Percentiles rank a stretch among this genome's conserved stretches.
Evolutionary conservation across 2,888 invertebrate genomes (phyloP).

Genomic region (Eumacrocentrus americanus): DNA sequence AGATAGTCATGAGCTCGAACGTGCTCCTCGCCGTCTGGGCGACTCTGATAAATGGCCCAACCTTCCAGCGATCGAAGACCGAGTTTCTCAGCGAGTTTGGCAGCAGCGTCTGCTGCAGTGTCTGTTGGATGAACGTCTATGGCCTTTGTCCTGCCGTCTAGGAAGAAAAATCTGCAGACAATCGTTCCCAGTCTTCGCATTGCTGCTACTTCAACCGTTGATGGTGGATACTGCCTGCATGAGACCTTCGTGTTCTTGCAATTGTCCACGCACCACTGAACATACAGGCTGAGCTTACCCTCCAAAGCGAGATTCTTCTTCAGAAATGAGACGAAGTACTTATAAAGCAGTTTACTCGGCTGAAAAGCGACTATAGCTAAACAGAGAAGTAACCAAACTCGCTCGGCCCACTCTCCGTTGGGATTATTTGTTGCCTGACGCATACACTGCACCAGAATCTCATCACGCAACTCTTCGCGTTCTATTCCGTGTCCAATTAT

Average conservation of each 20-base stretch:
- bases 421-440: constrained; percentile 90
- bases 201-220: constrained; percentile 91
- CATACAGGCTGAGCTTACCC: constrained; percentile 80
- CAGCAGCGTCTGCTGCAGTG: constrained; percentile 88
- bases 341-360: constrained; percentile 81
- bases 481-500: constrained; percentile 88
- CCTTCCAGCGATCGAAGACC: constrained; percentile 85
- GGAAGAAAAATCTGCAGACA: constrained; percentile 91
- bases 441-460: constrained; percentile 88
- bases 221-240: constrained; percentile 84
- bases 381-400: constrained; percentile 88
- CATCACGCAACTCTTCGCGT: constrained; percentile 89
- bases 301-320: constrained; percentile 73
- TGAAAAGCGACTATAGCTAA: constrained; percentile 91
- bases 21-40: constrained; percentile 87
- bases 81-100: constrained; percentile 86
- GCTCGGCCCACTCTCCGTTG: constrained; percentile 79
- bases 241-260: constrained; percentile 85
- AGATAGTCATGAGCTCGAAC: constrained; percentile 90
- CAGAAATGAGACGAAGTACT: constrained; percentile 80
- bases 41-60: constrained; percentile 93
- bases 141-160: constrained; percentile 93
- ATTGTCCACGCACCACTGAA: constrained; percentile 93
- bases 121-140: constrained; percentile 95
- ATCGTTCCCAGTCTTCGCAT: constrained; percentile 90